Conservation (phyloP, 1,140 invertebrate genomes). For the Trachymyrmex septentrionalis region DNA sequence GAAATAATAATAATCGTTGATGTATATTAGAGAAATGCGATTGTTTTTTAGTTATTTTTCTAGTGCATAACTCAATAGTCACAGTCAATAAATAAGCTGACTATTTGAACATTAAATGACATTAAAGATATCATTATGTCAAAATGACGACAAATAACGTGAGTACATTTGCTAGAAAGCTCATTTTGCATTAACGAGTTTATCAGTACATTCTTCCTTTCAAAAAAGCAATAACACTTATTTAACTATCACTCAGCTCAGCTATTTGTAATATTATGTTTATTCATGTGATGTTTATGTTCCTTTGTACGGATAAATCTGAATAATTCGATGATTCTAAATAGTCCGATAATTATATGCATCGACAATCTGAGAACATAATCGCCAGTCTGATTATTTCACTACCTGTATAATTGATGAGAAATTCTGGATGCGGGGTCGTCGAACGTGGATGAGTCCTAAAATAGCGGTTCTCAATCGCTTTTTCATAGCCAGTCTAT, state of each 20-base stretch:
- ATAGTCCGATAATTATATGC: neutral
- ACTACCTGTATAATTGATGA: conserved; percentile 66
- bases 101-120: no score
- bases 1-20: neutral
- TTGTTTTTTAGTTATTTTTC: no score
- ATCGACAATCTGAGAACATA: neutral
- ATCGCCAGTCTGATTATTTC: neutral
- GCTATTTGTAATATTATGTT: neutral
- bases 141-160: no score
- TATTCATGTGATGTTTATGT: neutral
- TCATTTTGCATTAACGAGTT: neutral
- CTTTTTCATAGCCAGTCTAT: conserved; percentile 14
- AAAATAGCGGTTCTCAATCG: conserved; percentile 71
- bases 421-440: conserved; percentile 73
- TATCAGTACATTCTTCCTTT: neutral
- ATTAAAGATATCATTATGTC: no score
- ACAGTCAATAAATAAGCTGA: no score
- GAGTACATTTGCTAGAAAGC: neutral
- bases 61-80: no score
- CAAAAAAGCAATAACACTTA: neutral
- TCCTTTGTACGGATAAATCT: neutral
- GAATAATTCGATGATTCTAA: neutral
- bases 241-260: neutral
- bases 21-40: neutral
- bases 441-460: conserved; percentile 75